Conservation (phyloP, 2,888 invertebrate species). For the Sphecodes monilicornis region DNA sequence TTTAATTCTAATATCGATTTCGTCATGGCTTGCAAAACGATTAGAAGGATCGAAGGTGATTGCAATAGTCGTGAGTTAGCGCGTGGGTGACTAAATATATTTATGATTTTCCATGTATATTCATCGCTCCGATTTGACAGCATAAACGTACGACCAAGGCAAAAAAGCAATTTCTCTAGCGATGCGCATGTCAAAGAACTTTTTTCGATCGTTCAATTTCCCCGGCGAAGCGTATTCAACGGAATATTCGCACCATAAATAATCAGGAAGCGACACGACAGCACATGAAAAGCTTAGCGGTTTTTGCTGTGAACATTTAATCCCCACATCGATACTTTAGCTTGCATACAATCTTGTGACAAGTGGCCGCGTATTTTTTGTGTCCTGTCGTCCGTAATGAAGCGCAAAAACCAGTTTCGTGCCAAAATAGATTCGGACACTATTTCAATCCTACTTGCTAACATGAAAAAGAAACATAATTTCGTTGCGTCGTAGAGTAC, state of each 20-base stretch:
- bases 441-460: neutral
- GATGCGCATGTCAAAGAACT: neutral
- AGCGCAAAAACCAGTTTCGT: neutral
- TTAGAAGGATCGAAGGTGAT: neutral
- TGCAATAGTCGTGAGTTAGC: neutral
- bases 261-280: constrained; percentile 49
- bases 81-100: neutral
- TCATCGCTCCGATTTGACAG: neutral
- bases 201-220: constrained; percentile 58
- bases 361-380: neutral
- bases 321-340: constrained; percentile 44
- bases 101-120: neutral
- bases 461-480: neutral
- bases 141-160: neutral
- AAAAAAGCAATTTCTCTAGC: neutral
- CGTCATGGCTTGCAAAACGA: neutral
- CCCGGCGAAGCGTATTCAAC: constrained; percentile 34
- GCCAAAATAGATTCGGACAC: neutral
- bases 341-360: neutral
- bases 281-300: constrained; percentile 46
- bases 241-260: constrained; percentile 56
- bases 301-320: constrained; percentile 63
- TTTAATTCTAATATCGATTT: neutral
- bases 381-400: neutral
- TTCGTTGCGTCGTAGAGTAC: neutral